phyloP scores from a whole-genome alignment of 2,113 vertebrate genomes.

The Antigone vipio region DNA sequence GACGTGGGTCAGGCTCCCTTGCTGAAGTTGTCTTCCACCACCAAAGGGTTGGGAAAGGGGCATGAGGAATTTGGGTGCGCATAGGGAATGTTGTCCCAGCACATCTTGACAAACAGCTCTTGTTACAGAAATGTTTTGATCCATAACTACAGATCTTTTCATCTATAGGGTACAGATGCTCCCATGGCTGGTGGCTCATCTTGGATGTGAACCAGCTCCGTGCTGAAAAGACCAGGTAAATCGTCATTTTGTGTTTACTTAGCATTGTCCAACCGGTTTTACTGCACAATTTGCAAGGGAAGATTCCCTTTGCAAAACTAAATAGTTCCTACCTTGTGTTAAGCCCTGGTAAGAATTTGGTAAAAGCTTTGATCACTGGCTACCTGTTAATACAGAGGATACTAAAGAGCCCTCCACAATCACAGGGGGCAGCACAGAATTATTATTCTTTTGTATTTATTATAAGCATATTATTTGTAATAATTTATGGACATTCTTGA shows the following conservation, averaged over 20 bases:
- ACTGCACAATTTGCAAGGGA: background rate
- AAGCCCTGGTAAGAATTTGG: background rate
- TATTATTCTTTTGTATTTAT: conserved; percentile 70
- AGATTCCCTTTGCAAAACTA: background rate
- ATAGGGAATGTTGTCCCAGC: background rate
- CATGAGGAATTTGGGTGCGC: background rate
- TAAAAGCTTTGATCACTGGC: conserved; percentile 38
- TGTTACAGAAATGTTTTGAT: background rate
- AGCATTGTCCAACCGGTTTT: background rate
- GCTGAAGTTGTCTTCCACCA: background rate
- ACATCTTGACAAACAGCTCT: background rate
- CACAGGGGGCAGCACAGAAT: conserved; percentile 32
- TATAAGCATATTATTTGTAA: conserved; percentile 71
- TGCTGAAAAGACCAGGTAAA: background rate
- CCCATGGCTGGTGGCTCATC: background rate
- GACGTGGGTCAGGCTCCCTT: rapidly evolving
- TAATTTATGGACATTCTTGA: conserved; percentile 76
- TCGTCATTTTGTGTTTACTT: background rate
- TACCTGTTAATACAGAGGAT: conserved; percentile 66
- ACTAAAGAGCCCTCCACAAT: conserved; percentile 23
- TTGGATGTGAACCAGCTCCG: background rate
- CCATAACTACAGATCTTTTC: background rate
- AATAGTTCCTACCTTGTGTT: background rate
- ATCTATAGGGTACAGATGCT: background rate
- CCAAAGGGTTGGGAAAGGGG: background rate